phyloP scores from a whole-genome alignment of 2,113 vertebrate species.

The Aepyceros melampus region DNA sequence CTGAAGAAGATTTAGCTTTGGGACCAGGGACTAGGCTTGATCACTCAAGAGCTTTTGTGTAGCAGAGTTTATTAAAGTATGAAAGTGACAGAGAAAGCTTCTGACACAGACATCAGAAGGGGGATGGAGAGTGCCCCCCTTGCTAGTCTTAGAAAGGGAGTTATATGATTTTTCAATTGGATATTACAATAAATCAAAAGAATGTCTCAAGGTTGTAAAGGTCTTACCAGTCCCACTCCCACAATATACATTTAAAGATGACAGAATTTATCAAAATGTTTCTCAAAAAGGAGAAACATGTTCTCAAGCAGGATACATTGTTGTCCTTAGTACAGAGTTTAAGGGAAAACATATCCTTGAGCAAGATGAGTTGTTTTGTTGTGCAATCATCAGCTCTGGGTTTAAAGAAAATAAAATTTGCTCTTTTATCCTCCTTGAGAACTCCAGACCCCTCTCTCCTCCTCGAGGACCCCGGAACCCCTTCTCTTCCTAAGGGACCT shows the following conservation, averaged over 20 bases:
- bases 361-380: neutral
- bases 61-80: neutral
- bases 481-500: neutral
- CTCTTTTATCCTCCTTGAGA: neutral
- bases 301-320: neutral
- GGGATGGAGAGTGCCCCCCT: neutral
- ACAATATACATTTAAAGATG: neutral
- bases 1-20: neutral
- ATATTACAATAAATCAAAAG: neutral
- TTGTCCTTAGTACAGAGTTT: neutral
- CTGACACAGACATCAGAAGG: neutral
- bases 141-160: neutral
- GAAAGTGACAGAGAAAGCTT: neutral
- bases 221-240: neutral
- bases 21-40: neutral
- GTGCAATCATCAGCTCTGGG: neutral
- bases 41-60: neutral
- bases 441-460: neutral
- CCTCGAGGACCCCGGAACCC: rapidly evolving
- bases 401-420: neutral
- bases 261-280: neutral
- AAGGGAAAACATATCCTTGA: neutral
- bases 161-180: neutral
- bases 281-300: neutral
- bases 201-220: neutral